These are phyloP conservation scores for Formica aserva DNA, from an alignment of 2,888 invertebrate genomes.

Conservation along the genomic window DNA sequence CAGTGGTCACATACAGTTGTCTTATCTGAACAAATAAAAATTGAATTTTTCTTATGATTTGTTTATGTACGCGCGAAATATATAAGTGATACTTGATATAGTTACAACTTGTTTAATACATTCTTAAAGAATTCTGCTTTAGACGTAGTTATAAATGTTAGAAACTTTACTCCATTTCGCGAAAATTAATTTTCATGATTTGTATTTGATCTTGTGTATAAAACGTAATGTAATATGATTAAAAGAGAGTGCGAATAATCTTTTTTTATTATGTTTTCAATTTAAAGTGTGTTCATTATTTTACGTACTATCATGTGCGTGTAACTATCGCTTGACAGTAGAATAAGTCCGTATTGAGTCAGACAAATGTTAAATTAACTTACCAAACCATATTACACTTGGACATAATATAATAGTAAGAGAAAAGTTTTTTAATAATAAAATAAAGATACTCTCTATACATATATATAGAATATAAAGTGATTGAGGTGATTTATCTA, in stretches of 20 bases:
- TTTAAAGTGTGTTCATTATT: background rate
- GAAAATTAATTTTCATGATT: background rate
- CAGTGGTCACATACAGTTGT: background rate
- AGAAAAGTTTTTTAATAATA: background rate
- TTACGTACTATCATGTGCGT: background rate
- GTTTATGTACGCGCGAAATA: background rate
- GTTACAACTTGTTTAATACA: background rate
- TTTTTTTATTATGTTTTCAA: background rate
- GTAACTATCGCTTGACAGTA: constrained; percentile 41
- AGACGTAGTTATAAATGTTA: background rate
- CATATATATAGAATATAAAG: background rate
- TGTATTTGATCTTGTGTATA: background rate
- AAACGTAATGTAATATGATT: background rate
- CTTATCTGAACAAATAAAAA: background rate
- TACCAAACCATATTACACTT: background rate
- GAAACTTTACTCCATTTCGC: background rate
- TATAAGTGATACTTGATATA: background rate
- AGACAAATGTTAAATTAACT: constrained; percentile 39
- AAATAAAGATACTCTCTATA: background rate
- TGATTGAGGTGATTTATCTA: background rate
- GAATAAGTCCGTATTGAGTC: constrained; percentile 57
- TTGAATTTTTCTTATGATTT: background rate
- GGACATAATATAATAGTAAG: background rate
- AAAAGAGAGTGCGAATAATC: background rate
- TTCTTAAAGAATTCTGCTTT: background rate